Evolutionary conservation across 2,888 invertebrate genomes (phyloP), one percentile per base, ranked within the genome.

Genomic region (Apocheima hispidaria): DNA sequence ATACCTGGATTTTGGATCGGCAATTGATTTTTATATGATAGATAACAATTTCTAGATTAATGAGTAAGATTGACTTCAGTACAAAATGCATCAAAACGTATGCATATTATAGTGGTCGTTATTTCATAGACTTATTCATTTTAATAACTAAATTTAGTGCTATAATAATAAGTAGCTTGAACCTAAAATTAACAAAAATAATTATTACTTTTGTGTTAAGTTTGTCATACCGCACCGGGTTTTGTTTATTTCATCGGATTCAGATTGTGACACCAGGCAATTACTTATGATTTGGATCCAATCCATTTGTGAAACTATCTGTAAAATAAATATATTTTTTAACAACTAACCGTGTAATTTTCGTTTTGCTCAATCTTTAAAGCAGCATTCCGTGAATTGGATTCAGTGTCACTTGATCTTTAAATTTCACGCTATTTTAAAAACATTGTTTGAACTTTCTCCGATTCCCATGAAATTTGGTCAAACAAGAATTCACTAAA

Each of bases 231-330:
- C 5, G 26, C 3, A 3, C 1, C n/a, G 7, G 14, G 49, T 73
- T 86, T 88, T 88, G 86, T 82, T 85, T 84, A 81, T 78, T 74
- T 76, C 69, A 69, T 77, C 72, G 77, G 78, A 78, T 77, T 83
- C 73, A 69, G 75, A 74, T 78, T 80, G 85, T 84, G 83, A 84
- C 82, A 79, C 83, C 81, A 82, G 83, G 73, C 84, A 79, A 89
- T 90, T 87, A 65, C 88, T 71, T 71, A 71, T 84, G 85, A 73
- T 89, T 10, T 86, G 64, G 87, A 70, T 70, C 71, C 84, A 83
- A 79, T 73, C 68, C 58, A 67, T 69, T 72, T 65, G 66, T 68
- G 50, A 65, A 68, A 46, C 54, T 49, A 51, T 59, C 43, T 43
- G 26, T 55, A 40, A 55, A 46, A 20, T 55, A 40, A 55, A 46